These are phyloP conservation scores for Eristalinus sepulchralis DNA, from an alignment of 2,888 invertebrate genomes.

Conservation along the genomic window DNA sequence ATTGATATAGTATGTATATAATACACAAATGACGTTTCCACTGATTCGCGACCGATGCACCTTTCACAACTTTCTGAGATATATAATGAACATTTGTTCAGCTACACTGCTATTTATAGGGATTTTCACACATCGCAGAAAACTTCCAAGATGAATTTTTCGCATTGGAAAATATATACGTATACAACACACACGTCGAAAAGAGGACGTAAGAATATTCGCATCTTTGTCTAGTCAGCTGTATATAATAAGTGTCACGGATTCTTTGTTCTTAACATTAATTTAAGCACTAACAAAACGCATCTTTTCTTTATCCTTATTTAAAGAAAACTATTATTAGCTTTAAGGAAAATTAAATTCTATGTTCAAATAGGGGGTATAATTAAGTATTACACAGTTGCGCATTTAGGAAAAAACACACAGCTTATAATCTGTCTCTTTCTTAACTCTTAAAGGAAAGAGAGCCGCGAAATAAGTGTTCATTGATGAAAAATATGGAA, in stretches of 20 bases:
- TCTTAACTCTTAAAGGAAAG: too few species aligned
- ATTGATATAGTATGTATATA: too few species aligned
- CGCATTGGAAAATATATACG: slow-evolving; percentile 18
- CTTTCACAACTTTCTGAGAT: slow-evolving; percentile 58
- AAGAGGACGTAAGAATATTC: slow-evolving; percentile 5
- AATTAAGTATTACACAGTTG: neutral
- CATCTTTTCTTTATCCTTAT: neutral
- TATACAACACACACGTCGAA: slow-evolving; percentile 2
- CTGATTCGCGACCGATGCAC: slow-evolving; percentile 6
- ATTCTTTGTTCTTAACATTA: neutral
- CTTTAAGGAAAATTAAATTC: neutral
- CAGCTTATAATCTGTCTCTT: neutral
- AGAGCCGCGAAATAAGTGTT: neutral
- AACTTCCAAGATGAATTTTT: slow-evolving; percentile 57
- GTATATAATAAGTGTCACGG: neutral
- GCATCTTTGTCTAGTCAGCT: slow-evolving; percentile 18
- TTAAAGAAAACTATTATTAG: neutral
- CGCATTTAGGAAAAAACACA: slow-evolving; percentile 7
- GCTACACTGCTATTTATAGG: slow-evolving; percentile 43
- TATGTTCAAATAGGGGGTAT: neutral
- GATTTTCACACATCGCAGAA: slow-evolving; percentile 21
- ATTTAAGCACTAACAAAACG: neutral
- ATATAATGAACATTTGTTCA: slow-evolving; percentile 2
- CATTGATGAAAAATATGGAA: neutral
- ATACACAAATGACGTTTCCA: neutral